Evolutionary conservation across 2,888 invertebrate genomes (phyloP).

Genomic region (Lycaena phlaeas): DNA sequence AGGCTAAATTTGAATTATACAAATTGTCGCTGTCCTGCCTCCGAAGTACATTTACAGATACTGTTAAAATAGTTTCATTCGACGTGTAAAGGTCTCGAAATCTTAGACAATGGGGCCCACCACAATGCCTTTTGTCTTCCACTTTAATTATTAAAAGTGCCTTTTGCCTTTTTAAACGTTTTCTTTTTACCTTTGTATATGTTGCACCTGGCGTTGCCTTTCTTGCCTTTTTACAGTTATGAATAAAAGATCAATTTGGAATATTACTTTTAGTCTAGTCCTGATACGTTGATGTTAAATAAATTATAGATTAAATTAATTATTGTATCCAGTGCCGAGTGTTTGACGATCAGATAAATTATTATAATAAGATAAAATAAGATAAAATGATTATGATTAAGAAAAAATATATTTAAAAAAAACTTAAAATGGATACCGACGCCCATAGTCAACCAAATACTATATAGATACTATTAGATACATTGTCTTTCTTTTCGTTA

Average conservation of each 20-base stretch:
- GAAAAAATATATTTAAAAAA: no score
- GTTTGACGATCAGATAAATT: no score
- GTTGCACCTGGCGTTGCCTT: conserved; percentile 10
- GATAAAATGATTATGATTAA: no score
- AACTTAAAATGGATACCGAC: no score
- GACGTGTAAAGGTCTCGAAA: conserved; percentile 21
- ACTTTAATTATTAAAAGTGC: conserved; percentile 23
- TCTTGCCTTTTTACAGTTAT: conserved; percentile 11
- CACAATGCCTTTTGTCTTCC: conserved; percentile 20
- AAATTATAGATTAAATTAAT: background rate
- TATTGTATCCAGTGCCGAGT: no score
- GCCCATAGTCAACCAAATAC: no score
- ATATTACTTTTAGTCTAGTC: conserved; percentile 12
- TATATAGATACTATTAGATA: no score
- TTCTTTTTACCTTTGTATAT: conserved; percentile 16
- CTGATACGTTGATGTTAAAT: background rate
- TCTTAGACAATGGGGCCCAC: conserved; percentile 20
- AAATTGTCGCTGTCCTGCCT: conserved; percentile 39
- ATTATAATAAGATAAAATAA: no score
- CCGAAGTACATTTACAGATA: background rate
- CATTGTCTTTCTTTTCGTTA: no score
- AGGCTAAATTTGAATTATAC: no score
- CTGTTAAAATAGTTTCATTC: conserved; percentile 18
- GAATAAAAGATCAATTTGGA: conserved; percentile 12
- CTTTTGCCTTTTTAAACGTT: conserved; percentile 19